phyloP scores from a whole-genome alignment of 2,113 vertebrate species.

The Choloepus hoffmanni region DNA sequence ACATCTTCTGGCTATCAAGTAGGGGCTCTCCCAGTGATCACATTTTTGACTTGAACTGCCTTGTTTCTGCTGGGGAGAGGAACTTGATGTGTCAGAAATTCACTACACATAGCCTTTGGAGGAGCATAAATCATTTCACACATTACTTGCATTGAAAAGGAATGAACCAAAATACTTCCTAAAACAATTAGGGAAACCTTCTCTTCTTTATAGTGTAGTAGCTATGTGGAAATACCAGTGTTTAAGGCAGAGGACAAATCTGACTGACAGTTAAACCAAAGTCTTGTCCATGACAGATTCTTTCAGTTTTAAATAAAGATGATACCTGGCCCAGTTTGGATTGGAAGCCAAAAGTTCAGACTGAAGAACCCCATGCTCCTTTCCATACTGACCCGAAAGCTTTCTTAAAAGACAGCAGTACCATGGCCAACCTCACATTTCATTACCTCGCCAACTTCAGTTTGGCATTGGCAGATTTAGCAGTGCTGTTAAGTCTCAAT shows the following conservation, averaged over 20 bases:
- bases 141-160: background rate
- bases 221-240: background rate
- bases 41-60: background rate
- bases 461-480: background rate
- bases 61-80: constrained; percentile 15
- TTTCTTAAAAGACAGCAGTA: constrained; percentile 10
- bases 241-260: background rate
- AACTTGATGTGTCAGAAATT: background rate
- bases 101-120: background rate
- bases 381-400: background rate
- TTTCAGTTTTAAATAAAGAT: constrained; percentile 46
- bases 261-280: background rate
- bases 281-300: background rate
- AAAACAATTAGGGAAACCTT: constrained; percentile 11
- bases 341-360: constrained; percentile 2
- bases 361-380: background rate
- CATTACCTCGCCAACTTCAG: background rate
- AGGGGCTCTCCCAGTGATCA: background rate
- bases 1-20: background rate
- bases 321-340: background rate
- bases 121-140: background rate
- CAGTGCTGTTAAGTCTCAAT: background rate
- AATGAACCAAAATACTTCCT: background rate
- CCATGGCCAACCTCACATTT: background rate
- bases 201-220: background rate